A percentile compares a stretch with the other conserved stretches of the same genome.
Evolutionary conservation across 2,888 invertebrate genomes (phyloP).

Genomic region (Drosophila multiciliata): DNA sequence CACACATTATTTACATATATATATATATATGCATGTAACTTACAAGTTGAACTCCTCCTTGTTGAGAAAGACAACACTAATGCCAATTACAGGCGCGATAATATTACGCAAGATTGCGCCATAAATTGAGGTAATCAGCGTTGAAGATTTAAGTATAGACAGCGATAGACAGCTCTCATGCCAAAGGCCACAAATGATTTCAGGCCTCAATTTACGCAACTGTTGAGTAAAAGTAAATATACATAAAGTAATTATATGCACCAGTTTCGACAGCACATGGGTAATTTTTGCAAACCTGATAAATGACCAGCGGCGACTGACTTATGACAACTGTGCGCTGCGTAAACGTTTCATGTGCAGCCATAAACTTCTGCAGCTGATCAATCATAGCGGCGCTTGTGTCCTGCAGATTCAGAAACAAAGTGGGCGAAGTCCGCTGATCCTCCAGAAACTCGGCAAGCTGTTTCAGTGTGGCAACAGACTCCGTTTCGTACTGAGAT

Average conservation of each 20-base stretch:
- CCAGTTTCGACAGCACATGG: background rate
- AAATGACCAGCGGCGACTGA: conserved; percentile 84
- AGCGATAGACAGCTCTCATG: conserved; percentile 83
- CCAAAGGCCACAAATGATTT: conserved; percentile 85
- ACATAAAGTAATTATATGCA: background rate
- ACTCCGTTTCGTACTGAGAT: conserved; percentile 83
- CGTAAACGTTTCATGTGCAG: conserved; percentile 75
- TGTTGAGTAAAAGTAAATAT: conserved; percentile 29
- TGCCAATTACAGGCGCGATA: conserved; percentile 84
- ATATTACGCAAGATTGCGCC: conserved; percentile 84
- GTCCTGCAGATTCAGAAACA: conserved; percentile 83
- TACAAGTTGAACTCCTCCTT: conserved; percentile 85
- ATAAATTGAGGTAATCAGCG: conserved; percentile 84
- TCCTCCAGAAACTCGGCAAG: conserved; percentile 77
- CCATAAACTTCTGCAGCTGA: conserved; percentile 78
- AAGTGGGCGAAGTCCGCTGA: conserved; percentile 78
- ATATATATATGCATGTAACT: conserved; percentile 41
- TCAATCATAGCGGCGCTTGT: conserved; percentile 82
- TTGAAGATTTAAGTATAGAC: conserved; percentile 83
- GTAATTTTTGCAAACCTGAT: conserved; percentile 74
- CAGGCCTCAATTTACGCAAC: conserved; percentile 84
- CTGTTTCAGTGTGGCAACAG: conserved; percentile 81
- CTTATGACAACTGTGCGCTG: conserved; percentile 83
- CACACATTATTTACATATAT: background rate
- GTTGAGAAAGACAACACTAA: conserved; percentile 84